Evolutionary conservation across 1,140 invertebrate species (phyloP).

Genomic region (Camponotus vicinus): DNA sequence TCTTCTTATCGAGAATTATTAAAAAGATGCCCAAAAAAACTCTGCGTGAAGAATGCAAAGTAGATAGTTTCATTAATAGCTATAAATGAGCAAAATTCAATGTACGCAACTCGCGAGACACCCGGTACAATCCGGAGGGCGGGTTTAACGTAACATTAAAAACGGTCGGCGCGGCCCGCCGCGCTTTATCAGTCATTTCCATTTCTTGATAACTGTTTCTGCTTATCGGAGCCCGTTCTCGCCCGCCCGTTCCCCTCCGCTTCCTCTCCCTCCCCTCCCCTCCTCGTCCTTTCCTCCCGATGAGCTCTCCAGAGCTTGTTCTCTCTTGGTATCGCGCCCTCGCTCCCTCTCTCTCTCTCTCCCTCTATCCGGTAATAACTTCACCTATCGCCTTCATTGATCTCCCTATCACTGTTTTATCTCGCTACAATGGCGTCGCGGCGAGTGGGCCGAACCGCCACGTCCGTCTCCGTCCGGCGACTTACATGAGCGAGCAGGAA

Average conservation of each 20-base stretch:
- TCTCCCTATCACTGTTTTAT: conserved; percentile 86
- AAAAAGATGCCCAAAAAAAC: neutral
- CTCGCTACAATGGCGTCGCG: conserved; percentile 84
- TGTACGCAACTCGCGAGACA: conserved; percentile 24
- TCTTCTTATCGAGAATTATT: neutral
- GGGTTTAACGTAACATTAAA: conserved; percentile 73
- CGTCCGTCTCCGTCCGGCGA: conserved; percentile 67
- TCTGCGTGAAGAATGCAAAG: too few species aligned
- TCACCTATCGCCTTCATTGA: conserved; percentile 85
- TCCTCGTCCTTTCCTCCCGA: neutral
- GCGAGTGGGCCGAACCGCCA: conserved; percentile 70
- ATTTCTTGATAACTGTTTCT: conserved; percentile 86
- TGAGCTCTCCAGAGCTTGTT: conserved; percentile 24
- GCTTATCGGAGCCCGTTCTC: conserved; percentile 80
- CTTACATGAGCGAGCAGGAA: conserved; percentile 55
- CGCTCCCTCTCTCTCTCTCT: conserved; percentile 71
- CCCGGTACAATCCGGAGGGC: conserved; percentile 62
- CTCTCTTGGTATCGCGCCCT: conserved; percentile 49
- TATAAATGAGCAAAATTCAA: neutral
- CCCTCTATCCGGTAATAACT: conserved; percentile 86
- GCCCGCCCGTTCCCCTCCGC: conserved; percentile 24
- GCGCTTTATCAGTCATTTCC: conserved; percentile 86
- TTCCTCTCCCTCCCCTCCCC: neutral
- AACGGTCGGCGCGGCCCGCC: conserved; percentile 63
- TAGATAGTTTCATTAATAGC: neutral